A percentile compares a stretch with the other conserved stretches of the same genome.
Conservation (phyloP, 53 echinoderm and acorn worm genomes). For the Paracentrotus lividus region DNA sequence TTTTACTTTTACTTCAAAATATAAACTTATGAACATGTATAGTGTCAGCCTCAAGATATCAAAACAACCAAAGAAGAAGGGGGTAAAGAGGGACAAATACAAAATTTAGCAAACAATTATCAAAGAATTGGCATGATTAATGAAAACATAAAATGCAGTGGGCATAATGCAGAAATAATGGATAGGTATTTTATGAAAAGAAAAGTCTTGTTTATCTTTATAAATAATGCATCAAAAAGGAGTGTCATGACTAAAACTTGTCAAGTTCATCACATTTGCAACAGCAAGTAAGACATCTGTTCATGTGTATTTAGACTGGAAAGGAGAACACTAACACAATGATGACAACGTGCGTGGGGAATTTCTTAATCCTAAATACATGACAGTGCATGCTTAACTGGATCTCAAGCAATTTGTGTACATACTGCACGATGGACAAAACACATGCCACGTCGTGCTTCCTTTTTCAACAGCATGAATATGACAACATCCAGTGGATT, state of each 20-base stretch:
- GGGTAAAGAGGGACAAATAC: not conserved
- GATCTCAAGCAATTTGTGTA: constrained; percentile 12
- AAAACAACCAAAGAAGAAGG: not conserved
- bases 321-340: not conserved
- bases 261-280: not conserved
- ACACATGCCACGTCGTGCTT: not conserved
- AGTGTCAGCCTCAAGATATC: not conserved
- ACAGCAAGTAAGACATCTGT: not conserved
- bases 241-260: not conserved
- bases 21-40: no score
- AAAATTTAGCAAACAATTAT: not conserved
- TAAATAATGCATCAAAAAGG: not conserved
- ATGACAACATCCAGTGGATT: not conserved
- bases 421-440: not conserved
- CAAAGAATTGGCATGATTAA: not conserved
- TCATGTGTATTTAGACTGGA: not conserved
- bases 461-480: not conserved
- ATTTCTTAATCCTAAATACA: not conserved
- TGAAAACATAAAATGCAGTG: not conserved
- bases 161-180: not conserved
- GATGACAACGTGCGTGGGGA: not conserved
- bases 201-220: not conserved
- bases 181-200: not conserved
- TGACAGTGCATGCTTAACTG: not conserved
- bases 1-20: no score